Conservation (phyloP, 2,888 invertebrate genomes). For the Phlogophora meticulosa region DNA sequence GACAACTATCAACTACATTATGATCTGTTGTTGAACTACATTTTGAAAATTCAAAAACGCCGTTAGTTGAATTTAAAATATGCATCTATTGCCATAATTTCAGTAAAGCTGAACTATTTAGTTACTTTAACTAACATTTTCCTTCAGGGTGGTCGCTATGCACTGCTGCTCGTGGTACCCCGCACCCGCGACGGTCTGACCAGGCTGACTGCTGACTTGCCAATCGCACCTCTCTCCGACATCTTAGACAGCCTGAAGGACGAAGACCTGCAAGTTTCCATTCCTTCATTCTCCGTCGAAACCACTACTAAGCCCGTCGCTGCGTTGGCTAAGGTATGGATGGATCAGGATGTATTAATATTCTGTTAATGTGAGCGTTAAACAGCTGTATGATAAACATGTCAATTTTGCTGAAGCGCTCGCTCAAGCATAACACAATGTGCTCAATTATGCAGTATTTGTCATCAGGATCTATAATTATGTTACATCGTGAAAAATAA, state of each 20-base stretch:
- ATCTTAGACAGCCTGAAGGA: conserved; percentile 84
- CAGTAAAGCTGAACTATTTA: too few species aligned
- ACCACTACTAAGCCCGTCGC: conserved; percentile 92
- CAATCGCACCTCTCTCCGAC: conserved; percentile 85
- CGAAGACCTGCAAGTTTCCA: conserved; percentile 86
- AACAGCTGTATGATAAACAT: background rate
- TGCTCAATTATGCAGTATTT: too few species aligned
- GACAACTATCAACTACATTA: too few species aligned
- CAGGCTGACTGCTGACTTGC: conserved; percentile 89
- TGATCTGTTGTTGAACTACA: too few species aligned
- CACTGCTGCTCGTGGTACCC: conserved; percentile 91
- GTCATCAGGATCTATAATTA: too few species aligned
- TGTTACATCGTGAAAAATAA: too few species aligned
- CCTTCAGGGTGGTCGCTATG: conserved; percentile 91
- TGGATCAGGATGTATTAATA: too few species aligned
- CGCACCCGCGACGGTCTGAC: conserved; percentile 91
- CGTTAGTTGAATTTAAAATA: too few species aligned
- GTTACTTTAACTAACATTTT: background rate
- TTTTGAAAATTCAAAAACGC: too few species aligned
- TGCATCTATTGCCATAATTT: too few species aligned
- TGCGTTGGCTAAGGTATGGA: conserved; percentile 91
- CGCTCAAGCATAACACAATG: too few species aligned
- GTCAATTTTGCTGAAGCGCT: too few species aligned
- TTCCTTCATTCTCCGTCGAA: conserved; percentile 92
- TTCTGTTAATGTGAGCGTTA: background rate